A percentile compares a stretch with the other conserved stretches of the same genome.
Evolutionary conservation across 2,797 vertebrate genomes (phyloP).

Genomic region (Paguma larvata): DNA sequence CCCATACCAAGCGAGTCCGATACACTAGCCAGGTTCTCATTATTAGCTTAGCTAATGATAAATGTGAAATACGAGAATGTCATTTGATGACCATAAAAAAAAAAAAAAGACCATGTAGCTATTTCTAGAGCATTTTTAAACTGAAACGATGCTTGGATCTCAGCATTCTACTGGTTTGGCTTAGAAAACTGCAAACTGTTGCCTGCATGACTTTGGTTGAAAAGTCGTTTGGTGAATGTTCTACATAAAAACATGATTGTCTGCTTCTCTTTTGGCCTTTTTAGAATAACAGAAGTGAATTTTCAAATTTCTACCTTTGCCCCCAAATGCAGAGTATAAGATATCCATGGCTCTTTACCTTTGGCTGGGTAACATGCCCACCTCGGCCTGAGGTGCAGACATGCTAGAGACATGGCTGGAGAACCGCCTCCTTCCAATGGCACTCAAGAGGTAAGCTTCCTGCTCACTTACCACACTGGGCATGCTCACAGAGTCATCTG

Average conservation of each 20-base stretch:
- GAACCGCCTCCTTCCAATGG: constrained; percentile 95
- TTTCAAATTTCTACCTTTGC: constrained; percentile 45
- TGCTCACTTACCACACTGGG: constrained; percentile 99
- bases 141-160: constrained; percentile 23
- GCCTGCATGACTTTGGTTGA: background rate
- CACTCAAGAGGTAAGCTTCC: constrained; percentile 95
- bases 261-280: constrained; percentile 26
- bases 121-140: background rate
- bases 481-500: constrained; percentile 98
- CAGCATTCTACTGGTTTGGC: background rate
- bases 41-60: constrained; percentile 52
- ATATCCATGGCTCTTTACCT: constrained; percentile 90
- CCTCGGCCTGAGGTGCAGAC: constrained; percentile 92
- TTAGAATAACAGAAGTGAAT: background rate
- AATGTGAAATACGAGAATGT: constrained; percentile 40
- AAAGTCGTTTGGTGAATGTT: constrained; percentile 20
- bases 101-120: constrained; percentile 47
- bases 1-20: background rate
- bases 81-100: constrained; percentile 2
- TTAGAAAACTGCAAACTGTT: constrained; percentile 22
- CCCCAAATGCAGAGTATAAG: constrained; percentile 30
- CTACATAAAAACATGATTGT: background rate
- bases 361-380: constrained; percentile 98
- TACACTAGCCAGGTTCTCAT: background rate
- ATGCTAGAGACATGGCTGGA: constrained; percentile 97